These are phyloP conservation scores for Orbicella faveolata DNA, from an alignment of 64 coral and sea anemone species.

Conservation along the genomic window DNA sequence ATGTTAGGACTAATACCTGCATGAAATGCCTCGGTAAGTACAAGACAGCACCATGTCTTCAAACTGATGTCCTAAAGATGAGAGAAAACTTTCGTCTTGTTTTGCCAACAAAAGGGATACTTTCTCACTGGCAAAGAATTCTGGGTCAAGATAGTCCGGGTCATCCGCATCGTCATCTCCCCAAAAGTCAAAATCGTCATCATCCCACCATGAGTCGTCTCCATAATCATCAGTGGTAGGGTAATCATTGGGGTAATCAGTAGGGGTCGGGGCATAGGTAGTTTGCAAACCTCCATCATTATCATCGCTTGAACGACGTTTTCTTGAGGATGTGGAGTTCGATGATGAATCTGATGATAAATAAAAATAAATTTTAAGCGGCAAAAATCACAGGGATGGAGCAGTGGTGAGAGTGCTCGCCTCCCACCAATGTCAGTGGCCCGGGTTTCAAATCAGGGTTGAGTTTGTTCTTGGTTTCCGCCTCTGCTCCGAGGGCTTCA, in stretches of 20 bases:
- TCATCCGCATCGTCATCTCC: not conserved
- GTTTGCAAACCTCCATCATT: not conserved
- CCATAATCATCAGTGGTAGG: not conserved
- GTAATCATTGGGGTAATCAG: not conserved
- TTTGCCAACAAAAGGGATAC: slow-evolving; percentile 21
- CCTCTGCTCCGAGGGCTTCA: too few relatives aligned
- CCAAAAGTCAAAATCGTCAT: not conserved
- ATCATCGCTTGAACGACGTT: not conserved
- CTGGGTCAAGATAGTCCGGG: not conserved
- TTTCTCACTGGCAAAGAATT: slow-evolving; percentile 10
- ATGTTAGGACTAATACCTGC: slow-evolving; percentile 28
- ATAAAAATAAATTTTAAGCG: not conserved
- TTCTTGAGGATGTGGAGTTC: slow-evolving; percentile 2
- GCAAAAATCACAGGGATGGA: too few relatives aligned
- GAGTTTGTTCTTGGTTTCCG: too few relatives aligned
- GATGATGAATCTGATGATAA: not conserved
- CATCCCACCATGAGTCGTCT: not conserved
- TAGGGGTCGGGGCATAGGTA: not conserved
- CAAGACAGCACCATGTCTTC: slow-evolving; percentile 44
- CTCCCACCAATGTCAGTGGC: too few relatives aligned
- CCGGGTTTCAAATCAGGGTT: too few relatives aligned
- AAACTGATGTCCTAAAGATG: slow-evolving; percentile 52
- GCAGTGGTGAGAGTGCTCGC: too few relatives aligned
- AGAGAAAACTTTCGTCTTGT: not conserved
- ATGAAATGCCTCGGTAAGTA: slow-evolving; percentile 39